These are phyloP conservation scores for Nomada lathburiana DNA, from an alignment of 2,888 invertebrate species.

Conservation along the genomic window DNA sequence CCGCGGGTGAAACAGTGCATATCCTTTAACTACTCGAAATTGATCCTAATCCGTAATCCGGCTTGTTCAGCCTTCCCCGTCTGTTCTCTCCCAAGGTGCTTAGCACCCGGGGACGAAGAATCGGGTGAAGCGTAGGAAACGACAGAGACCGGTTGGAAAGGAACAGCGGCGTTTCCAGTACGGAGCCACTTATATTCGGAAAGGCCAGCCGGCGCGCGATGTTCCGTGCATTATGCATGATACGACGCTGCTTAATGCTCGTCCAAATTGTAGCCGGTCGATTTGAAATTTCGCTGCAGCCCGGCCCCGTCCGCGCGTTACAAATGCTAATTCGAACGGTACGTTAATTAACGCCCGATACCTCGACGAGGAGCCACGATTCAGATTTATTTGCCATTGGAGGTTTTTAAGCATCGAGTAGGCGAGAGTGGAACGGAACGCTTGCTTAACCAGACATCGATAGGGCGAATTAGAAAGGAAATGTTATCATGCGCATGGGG, in stretches of 20 bases:
- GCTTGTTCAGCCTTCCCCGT: constrained; percentile 81
- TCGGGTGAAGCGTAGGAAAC: constrained; percentile 51
- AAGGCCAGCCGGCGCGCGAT: constrained; percentile 70
- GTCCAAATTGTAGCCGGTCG: constrained; percentile 66
- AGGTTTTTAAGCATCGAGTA: background rate
- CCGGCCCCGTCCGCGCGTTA: constrained; percentile 12
- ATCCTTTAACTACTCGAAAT: constrained; percentile 81
- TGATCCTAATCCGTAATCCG: constrained; percentile 83
- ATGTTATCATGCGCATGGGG: too few species aligned
- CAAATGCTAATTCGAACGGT: constrained; percentile 66
- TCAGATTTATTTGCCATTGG: constrained; percentile 3
- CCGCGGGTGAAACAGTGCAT: constrained; percentile 76
- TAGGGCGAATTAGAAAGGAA: too few species aligned
- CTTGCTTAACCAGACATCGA: too few species aligned
- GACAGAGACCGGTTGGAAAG: constrained; percentile 43
- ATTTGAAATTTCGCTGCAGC: constrained; percentile 62
- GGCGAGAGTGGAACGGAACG: background rate
- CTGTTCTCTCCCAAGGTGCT: constrained; percentile 81
- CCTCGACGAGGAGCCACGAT: constrained; percentile 31
- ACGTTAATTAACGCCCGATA: constrained; percentile 60
- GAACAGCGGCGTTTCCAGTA: constrained; percentile 52
- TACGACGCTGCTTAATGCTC: constrained; percentile 72
- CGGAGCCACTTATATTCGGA: constrained; percentile 73
- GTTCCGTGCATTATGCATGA: constrained; percentile 76
- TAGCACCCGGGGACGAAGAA: constrained; percentile 66